A percentile compares a stretch with the other conserved stretches of the same genome.
Conservation (phyloP, 2,113 vertebrate species). For the Jacana jacana region DNA sequence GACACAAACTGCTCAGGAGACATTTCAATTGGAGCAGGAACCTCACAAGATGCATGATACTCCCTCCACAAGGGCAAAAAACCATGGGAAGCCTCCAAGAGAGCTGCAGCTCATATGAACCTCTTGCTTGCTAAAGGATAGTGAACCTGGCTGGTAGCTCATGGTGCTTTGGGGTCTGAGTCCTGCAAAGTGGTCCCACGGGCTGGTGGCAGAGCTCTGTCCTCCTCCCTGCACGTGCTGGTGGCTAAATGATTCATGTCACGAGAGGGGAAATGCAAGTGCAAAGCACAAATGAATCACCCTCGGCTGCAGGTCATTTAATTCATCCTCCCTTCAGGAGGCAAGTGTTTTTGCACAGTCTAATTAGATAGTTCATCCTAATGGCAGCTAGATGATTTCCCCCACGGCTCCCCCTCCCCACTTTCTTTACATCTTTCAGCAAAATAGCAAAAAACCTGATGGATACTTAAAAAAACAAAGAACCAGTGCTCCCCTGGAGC, state of each 20-base stretch:
- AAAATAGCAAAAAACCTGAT: background rate
- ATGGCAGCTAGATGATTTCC: constrained; percentile 10
- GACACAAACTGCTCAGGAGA: background rate
- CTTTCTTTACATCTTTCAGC: background rate
- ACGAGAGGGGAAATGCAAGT: background rate
- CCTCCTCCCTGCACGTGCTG: background rate
- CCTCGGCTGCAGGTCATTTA: background rate
- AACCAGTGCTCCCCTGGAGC: background rate
- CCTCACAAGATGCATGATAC: background rate
- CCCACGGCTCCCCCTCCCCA: background rate
- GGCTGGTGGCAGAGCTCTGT: background rate
- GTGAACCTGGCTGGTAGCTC: background rate
- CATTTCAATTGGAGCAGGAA: background rate
- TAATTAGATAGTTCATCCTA: constrained; percentile 63
- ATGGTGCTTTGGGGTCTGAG: background rate
- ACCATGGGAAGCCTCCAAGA: fast-evolving
- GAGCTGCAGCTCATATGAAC: background rate
- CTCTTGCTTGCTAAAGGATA: background rate
- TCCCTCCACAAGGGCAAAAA: background rate
- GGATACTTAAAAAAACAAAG: background rate
- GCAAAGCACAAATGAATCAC: constrained; percentile 27
- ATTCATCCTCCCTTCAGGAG: constrained; percentile 44
- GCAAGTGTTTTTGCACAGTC: constrained; percentile 21
- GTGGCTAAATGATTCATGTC: constrained; percentile 6
- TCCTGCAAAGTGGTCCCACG: background rate